Percentiles rank a stretch among this genome's conserved stretches.
Conservation (phyloP, 2,113 vertebrate genomes). For the Scolopax mira region DNA sequence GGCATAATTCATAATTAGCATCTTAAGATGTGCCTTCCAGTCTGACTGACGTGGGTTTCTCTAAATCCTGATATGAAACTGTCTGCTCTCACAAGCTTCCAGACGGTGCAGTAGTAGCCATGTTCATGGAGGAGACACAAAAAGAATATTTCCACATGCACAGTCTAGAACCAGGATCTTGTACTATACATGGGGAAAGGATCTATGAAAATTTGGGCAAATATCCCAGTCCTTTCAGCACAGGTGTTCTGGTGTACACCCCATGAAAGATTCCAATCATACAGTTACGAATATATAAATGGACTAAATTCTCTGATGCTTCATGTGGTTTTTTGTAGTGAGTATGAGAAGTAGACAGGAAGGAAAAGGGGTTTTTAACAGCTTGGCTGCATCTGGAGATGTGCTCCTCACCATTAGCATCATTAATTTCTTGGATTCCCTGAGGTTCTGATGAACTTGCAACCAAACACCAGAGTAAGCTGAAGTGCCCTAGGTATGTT, state of each 20-base stretch:
- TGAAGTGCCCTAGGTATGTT: neutral
- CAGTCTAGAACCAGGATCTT: neutral
- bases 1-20: slow-evolving; percentile 61
- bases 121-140: neutral
- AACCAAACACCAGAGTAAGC: neutral
- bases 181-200: neutral
- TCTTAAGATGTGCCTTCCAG: slow-evolving; percentile 57
- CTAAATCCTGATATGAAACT: neutral
- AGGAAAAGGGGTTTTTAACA: neutral
- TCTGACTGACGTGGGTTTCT: neutral
- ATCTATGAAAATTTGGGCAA: neutral
- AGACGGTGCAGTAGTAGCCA: slow-evolving; percentile 3
- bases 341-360: neutral
- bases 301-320: neutral
- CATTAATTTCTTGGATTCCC: neutral
- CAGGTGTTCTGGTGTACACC: neutral
- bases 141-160: neutral
- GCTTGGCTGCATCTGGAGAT: neutral
- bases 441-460: accelerated
- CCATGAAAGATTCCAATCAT: neutral
- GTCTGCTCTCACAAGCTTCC: slow-evolving; percentile 17
- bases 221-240: neutral
- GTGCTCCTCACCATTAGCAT: neutral
- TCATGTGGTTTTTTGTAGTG: neutral
- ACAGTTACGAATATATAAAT: neutral